Percentiles rank a stretch among this genome's conserved stretches.
These are phyloP conservation scores for Molothrus aeneus DNA, from an alignment of 2,797 vertebrate species.

Conservation along the genomic window DNA sequence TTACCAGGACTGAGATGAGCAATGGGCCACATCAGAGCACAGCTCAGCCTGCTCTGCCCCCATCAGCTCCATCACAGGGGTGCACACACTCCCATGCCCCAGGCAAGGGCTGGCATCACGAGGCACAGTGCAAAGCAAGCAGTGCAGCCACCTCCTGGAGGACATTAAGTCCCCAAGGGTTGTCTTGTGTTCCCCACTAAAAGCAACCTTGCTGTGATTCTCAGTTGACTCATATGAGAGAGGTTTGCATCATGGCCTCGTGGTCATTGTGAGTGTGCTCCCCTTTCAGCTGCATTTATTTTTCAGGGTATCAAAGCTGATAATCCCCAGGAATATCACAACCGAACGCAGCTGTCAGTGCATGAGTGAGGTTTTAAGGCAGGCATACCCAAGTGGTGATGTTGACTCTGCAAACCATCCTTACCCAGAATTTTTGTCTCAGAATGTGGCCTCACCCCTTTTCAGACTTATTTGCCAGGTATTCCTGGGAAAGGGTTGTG, in stretches of 20 bases:
- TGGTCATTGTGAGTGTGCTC: not conserved
- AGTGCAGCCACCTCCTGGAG: not conserved
- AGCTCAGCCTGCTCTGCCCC: not conserved
- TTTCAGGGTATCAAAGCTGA: not conserved
- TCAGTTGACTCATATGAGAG: not conserved
- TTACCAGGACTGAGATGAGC: rapidly evolving
- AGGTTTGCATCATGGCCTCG: not conserved
- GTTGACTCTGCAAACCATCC: not conserved
- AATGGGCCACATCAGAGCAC: not conserved
- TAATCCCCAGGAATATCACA: not conserved
- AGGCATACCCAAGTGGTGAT: not conserved
- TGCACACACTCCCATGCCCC: not conserved
- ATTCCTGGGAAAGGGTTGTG: not conserved
- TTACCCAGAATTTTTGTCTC: not conserved
- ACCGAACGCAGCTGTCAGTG: not conserved
- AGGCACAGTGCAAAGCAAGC: not conserved
- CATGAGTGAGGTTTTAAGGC: not conserved
- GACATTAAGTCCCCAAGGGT: not conserved
- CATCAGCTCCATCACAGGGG: not conserved
- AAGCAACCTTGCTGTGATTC: not conserved
- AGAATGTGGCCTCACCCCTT: not conserved
- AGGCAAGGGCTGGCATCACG: not conserved
- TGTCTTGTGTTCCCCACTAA: not conserved
- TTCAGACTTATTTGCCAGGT: not conserved
- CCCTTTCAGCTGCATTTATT: not conserved